Evolutionary conservation across 2,113 vertebrate genomes (phyloP).

Genomic region (Pterocles burchelli): DNA sequence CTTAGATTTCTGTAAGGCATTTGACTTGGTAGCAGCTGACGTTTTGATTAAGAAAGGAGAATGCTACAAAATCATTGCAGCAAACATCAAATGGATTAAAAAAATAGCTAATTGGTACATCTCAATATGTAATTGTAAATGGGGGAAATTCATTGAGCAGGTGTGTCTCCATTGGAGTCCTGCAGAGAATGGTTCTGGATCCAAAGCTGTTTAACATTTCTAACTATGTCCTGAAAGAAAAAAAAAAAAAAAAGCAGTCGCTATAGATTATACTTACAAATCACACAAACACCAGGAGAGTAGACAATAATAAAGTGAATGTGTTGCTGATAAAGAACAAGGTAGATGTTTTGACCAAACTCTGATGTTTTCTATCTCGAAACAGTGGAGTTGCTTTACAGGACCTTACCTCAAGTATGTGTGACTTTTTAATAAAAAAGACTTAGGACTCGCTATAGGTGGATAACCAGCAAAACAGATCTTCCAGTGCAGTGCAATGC

Average conservation of each 20-base stretch:
- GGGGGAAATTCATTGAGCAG: neutral
- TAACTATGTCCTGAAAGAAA: neutral
- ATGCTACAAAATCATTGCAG: constrained; percentile 1
- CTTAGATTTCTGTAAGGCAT: constrained; percentile 51
- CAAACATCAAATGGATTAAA: neutral
- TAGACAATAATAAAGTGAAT: neutral
- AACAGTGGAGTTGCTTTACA: neutral
- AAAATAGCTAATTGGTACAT: neutral
- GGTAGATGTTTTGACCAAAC: neutral
- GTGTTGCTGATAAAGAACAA: neutral
- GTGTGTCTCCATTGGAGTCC: neutral
- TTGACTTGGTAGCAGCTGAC: constrained; percentile 41
- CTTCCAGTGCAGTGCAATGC: neutral
- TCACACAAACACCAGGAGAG: neutral
- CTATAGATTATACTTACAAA: neutral
- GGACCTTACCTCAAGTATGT: neutral
- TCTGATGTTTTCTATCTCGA: neutral
- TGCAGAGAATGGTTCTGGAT: neutral
- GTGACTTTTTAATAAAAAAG: neutral
- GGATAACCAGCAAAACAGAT: neutral
- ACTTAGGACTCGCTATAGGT: neutral
- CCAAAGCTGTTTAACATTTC: neutral
- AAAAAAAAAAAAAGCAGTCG: neutral
- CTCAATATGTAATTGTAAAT: neutral
- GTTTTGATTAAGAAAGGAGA: constrained; percentile 37